Conservation (phyloP, 1,140 invertebrate genomes). For the Drosophila navojoa region DNA sequence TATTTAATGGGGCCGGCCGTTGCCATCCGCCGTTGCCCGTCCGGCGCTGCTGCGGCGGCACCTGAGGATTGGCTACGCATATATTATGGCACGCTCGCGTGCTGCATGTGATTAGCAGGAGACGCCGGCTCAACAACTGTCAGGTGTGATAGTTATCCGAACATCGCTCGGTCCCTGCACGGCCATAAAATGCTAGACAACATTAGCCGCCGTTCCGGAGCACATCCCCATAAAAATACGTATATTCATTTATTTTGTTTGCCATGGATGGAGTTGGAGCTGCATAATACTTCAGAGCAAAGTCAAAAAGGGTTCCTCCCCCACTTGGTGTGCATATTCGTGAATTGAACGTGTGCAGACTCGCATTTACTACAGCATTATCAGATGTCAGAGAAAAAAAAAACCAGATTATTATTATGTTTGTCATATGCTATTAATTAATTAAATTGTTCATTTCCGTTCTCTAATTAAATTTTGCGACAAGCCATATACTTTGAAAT, state of each 20-base stretch:
- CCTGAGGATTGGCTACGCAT: background rate
- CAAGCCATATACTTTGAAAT: conserved; percentile 35
- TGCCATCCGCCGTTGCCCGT: conserved; percentile 27
- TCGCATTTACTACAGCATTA: conserved; percentile 26
- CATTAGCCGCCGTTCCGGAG: conserved; percentile 9
- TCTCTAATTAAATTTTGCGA: conserved; percentile 64
- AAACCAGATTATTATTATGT: conserved; percentile 21
- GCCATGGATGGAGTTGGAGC: background rate
- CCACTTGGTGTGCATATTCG: background rate
- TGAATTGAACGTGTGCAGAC: background rate
- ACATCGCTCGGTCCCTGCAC: conserved; percentile 25
- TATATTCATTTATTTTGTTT: background rate
- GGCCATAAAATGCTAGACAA: conserved; percentile 33
- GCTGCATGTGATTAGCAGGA: conserved; percentile 63
- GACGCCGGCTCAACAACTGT: conserved; percentile 22
- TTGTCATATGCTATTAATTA: conserved; percentile 60
- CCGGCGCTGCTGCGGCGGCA: background rate
- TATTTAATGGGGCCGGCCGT: conserved; percentile 47
- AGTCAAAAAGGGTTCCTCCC: background rate
- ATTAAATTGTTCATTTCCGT: conserved; percentile 76
- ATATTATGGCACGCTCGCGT: conserved; percentile 43
- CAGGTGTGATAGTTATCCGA: conserved; percentile 56
- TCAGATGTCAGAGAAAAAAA: background rate
- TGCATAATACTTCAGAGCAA: no score
- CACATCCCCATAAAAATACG: no score